Conservation (phyloP, 2,113 vertebrate genomes). For the Odocoileus hemionus region DNA sequence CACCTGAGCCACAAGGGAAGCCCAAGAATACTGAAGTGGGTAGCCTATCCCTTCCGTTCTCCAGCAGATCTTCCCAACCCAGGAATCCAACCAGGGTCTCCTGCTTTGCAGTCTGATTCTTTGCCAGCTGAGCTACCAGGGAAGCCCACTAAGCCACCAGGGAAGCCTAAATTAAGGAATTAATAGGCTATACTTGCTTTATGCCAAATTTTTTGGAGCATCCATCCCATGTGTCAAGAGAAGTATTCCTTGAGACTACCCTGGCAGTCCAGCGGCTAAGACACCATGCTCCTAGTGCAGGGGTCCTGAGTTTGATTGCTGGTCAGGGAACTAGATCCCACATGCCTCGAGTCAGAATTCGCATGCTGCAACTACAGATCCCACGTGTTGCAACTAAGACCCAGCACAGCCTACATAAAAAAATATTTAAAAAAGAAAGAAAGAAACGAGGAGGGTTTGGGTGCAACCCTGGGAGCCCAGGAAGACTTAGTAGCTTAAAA, state of each 20-base stretch:
- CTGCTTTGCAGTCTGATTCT: not conserved
- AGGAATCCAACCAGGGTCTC: not conserved
- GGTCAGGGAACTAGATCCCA: not conserved
- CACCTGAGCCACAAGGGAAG: not conserved
- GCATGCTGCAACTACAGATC: not conserved
- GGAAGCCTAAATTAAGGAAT: not conserved
- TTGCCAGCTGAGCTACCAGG: not conserved
- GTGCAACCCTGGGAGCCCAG: not conserved
- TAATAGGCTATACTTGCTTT: not conserved
- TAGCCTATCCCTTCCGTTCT: not conserved
- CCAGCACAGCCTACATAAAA: not conserved
- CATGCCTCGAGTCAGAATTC: not conserved
- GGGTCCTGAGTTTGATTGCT: not conserved
- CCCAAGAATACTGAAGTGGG: not conserved
- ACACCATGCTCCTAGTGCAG: not conserved
- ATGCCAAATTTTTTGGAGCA: not conserved
- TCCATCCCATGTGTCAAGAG: not conserved
- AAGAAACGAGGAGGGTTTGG: not conserved
- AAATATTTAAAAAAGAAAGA: not conserved
- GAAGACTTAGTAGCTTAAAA: not conserved
- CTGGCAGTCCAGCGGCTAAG: not conserved
- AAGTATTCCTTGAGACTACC: not conserved
- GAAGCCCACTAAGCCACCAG: not conserved
- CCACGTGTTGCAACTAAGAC: not conserved
- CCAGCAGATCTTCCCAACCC: not conserved